Evolutionary conservation across 2,888 invertebrate species (phyloP).

Genomic region (Smittia sp.): DNA sequence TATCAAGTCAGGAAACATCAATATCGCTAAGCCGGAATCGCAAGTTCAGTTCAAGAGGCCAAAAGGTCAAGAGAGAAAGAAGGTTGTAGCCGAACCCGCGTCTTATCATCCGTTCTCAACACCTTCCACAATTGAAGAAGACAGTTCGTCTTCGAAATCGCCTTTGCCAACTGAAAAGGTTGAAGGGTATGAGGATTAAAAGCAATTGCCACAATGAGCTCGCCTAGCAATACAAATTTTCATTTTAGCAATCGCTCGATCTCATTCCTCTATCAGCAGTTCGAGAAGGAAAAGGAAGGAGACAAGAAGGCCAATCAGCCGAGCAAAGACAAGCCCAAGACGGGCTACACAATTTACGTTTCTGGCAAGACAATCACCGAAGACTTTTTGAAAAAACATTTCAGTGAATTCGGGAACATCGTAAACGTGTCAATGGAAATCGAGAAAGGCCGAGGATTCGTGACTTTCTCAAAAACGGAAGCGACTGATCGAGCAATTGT

Average conservation of each 20-base stretch:
- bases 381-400: constrained; percentile 72
- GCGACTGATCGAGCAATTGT: constrained; percentile 80
- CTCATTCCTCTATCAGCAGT: constrained; percentile 66
- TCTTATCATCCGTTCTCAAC: constrained; percentile 91
- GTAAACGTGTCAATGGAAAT: constrained; percentile 80
- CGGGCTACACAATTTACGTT: constrained; percentile 80
- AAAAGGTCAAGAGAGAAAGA: constrained; percentile 76
- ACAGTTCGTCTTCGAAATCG: constrained; percentile 65
- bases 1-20: constrained; percentile 89
- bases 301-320: constrained; percentile 56
- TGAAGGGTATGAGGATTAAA: constrained; percentile 44
- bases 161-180: constrained; percentile 63
- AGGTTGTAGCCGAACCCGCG: constrained; percentile 62
- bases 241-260: constrained; percentile 26
- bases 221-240: neutral
- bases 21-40: constrained; percentile 78
- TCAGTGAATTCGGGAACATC: constrained; percentile 68
- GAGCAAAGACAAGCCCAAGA: constrained; percentile 63
- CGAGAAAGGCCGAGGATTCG: constrained; percentile 82
- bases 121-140: constrained; percentile 72
- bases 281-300: constrained; percentile 66
- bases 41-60: constrained; percentile 89
- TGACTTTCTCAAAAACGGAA: constrained; percentile 88
- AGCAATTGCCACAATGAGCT: constrained; percentile 15
- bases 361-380: constrained; percentile 76